These are phyloP conservation scores for Gallinago paraguaiae DNA, from an alignment of 2,113 vertebrate genomes.

Conservation along the genomic window DNA sequence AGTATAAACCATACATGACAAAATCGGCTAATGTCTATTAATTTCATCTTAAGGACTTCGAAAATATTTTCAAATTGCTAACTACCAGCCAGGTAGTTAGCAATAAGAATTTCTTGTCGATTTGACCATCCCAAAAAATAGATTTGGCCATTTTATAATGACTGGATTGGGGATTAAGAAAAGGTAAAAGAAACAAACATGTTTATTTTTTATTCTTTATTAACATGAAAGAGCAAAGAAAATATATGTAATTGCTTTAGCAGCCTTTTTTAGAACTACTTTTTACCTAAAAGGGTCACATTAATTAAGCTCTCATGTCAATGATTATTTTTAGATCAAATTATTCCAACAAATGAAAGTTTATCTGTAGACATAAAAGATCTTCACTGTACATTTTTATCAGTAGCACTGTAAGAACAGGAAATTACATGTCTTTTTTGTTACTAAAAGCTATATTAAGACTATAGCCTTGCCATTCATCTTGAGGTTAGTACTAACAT, in stretches of 20 bases:
- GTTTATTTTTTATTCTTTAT: slow-evolving; percentile 50
- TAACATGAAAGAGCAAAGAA: slow-evolving; percentile 54
- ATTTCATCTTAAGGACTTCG: slow-evolving; percentile 50
- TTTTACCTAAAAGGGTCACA: neutral
- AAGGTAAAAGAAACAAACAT: slow-evolving; percentile 49
- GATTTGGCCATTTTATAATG: slow-evolving; percentile 61
- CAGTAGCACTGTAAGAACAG: neutral
- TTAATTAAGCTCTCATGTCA: slow-evolving; percentile 65
- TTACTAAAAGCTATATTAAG: neutral
- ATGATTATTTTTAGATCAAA: slow-evolving; percentile 14
- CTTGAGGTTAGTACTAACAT: neutral
- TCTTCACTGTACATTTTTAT: neutral
- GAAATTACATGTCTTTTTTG: neutral
- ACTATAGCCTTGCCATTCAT: neutral
- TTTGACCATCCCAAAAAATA: slow-evolving; percentile 69
- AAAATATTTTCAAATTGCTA: slow-evolving; percentile 59
- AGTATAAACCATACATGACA: slow-evolving; percentile 52
- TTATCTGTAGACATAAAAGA: neutral
- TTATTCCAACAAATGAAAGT: slow-evolving; percentile 38
- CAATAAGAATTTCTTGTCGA: slow-evolving; percentile 63
- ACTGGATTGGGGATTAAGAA: slow-evolving; percentile 61
- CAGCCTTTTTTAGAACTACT: neutral
- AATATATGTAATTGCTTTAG: slow-evolving; percentile 4
- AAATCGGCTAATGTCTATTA: slow-evolving; percentile 39
- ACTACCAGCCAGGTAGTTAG: slow-evolving; percentile 51